Evolutionary conservation across 2,888 invertebrate species (phyloP).

Genomic region (Sipha maydis): DNA sequence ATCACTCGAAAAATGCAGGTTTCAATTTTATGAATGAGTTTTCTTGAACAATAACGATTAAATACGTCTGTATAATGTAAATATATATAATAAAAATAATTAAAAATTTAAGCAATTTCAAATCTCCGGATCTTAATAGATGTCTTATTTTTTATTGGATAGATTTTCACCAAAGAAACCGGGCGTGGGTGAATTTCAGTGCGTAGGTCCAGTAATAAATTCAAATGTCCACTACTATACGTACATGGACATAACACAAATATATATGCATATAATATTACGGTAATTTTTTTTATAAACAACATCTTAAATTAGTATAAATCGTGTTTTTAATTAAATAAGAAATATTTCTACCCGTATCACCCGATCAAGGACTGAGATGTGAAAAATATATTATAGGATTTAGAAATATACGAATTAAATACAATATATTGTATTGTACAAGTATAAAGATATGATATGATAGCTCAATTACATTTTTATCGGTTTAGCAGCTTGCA

Average conservation of each 20-base stretch:
- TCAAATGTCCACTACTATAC: constrained; percentile 6
- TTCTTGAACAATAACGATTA: not conserved
- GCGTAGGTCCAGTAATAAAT: constrained; percentile 47
- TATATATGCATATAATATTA: constrained; percentile 1
- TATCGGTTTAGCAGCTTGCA: constrained; percentile 12
- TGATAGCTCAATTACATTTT: constrained; percentile 50
- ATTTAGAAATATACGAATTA: constrained; percentile 9
- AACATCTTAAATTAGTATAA: not conserved
- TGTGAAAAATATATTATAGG: constrained; percentile 13
- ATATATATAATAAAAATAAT: not conserved
- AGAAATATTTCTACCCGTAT: not conserved
- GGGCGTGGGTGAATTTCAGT: constrained; percentile 3
- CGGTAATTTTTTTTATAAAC: constrained; percentile 27
- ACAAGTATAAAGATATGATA: not conserved
- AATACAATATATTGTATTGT: not conserved
- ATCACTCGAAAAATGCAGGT: not conserved
- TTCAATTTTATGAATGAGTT: not conserved
- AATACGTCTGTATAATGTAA: not conserved
- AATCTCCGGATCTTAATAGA: not conserved
- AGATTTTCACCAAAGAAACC: constrained; percentile 35
- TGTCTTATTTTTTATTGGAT: constrained; percentile 19
- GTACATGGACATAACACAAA: constrained; percentile 7
- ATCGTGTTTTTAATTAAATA: constrained; percentile 30
- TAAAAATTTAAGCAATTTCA: constrained; percentile 22
- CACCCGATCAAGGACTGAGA: constrained; percentile 15